phyloP scores from a whole-genome alignment of 2,113 vertebrate species.

The Pipa parva region DNA sequence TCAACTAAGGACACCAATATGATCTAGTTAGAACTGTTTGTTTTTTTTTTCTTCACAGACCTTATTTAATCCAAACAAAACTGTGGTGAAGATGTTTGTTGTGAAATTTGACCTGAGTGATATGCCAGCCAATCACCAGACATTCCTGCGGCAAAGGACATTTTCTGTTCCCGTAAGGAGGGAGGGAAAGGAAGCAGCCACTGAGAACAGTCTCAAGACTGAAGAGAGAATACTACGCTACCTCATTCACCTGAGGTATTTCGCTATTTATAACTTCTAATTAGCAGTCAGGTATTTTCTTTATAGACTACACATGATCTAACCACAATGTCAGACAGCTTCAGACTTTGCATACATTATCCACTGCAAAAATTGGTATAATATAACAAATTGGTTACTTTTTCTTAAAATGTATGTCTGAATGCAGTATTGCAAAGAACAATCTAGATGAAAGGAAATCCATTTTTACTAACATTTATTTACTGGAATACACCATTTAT shows the following conservation, averaged over 20 bases:
- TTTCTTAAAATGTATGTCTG: too few species aligned
- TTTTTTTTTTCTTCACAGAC: conserved; percentile 70
- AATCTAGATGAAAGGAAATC: too few species aligned
- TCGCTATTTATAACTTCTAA: too few species aligned
- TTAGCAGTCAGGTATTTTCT: too few species aligned
- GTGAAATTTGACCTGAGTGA: conserved; percentile 93
- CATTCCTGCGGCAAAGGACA: conserved; percentile 97
- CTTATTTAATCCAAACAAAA: conserved; percentile 99
- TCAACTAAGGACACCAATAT: not conserved
- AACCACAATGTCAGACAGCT: too few species aligned
- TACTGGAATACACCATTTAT: too few species aligned
- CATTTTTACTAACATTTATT: too few species aligned
- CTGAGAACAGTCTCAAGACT: conserved; percentile 71
- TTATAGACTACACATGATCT: too few species aligned
- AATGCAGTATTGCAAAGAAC: too few species aligned
- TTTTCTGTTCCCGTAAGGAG: conserved; percentile 94
- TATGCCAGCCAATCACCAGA: conserved; percentile 97
- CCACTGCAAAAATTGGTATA: too few species aligned
- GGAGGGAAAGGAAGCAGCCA: conserved; percentile 74
- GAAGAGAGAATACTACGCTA: conserved; percentile 92
- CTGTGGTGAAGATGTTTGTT: conserved; percentile 99
- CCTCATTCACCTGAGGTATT: conserved; percentile 97
- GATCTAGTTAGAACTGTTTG: not conserved
- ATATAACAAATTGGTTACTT: too few species aligned
- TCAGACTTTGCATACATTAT: too few species aligned